Percentiles rank a stretch among this genome's conserved stretches.
These are phyloP conservation scores for Oligia latruncula DNA, from an alignment of 2,888 invertebrate genomes.

Conservation along the genomic window DNA sequence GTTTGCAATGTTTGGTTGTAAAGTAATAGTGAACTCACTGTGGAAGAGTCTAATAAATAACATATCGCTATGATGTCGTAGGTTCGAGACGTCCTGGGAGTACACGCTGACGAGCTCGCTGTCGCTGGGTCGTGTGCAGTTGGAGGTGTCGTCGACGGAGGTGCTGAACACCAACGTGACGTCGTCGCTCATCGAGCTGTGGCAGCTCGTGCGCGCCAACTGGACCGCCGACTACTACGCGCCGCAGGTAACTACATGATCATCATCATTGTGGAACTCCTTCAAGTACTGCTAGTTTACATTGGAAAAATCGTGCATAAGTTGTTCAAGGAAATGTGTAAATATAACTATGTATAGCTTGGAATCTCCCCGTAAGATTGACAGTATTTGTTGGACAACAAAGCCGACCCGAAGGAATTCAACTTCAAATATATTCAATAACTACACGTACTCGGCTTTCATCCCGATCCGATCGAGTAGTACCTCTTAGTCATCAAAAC, in stretches of 20 bases:
- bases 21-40: neutral
- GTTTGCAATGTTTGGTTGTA: neutral
- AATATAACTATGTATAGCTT: neutral
- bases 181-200: conserved; percentile 95
- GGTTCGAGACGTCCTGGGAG: conserved; percentile 93
- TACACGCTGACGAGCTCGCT: conserved; percentile 90
- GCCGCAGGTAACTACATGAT: conserved; percentile 73
- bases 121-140: conserved; percentile 90
- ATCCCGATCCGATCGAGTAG: neutral
- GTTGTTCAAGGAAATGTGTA: neutral
- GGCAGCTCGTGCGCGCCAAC: conserved; percentile 94
- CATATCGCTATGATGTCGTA: neutral
- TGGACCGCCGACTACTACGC: conserved; percentile 96
- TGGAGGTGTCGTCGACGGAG: conserved; percentile 92
- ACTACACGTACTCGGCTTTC: neutral
- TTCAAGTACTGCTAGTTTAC: neutral
- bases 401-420: neutral
- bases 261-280: neutral
- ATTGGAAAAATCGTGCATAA: neutral
- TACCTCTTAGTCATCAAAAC: neutral
- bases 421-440: neutral
- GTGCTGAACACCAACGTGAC: conserved; percentile 96
- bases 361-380: neutral
- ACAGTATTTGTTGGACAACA: neutral
- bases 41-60: neutral